Evolutionary conservation across 2,888 invertebrate genomes (phyloP).

Genomic region (Habrosyne pyritoides): DNA sequence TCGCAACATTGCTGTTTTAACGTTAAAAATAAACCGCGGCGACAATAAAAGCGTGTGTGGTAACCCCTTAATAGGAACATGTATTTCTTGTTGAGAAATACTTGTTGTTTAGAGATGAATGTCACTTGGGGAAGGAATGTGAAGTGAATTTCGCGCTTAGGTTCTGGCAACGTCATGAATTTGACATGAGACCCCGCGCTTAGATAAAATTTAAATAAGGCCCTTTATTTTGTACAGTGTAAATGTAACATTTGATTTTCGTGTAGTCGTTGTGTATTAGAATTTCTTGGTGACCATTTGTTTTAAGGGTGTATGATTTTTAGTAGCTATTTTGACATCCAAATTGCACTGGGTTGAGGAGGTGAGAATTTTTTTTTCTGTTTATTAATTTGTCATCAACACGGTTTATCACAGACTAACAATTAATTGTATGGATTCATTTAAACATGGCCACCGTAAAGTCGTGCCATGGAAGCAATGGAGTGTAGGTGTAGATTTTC

Average conservation of each 20-base stretch:
- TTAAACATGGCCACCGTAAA: too few relatives aligned
- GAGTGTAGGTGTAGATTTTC: too few relatives aligned
- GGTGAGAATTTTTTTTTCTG: too few relatives aligned
- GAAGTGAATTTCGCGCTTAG: slow-evolving; percentile 53
- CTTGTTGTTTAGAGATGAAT: slow-evolving; percentile 47
- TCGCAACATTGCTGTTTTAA: slow-evolving; percentile 4
- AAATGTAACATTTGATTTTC: neutral
- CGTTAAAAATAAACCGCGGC: slow-evolving; percentile 12
- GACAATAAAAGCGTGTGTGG: slow-evolving; percentile 24
- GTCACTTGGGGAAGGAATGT: slow-evolving; percentile 40
- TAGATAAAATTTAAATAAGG: slow-evolving; percentile 18
- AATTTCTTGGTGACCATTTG: neutral
- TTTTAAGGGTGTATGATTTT: too few relatives aligned
- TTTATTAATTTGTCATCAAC: too few relatives aligned
- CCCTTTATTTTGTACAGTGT: slow-evolving; percentile 1
- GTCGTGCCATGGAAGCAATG: too few relatives aligned
- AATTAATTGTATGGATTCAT: too few relatives aligned
- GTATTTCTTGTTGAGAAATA: slow-evolving; percentile 47
- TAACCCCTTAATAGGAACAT: slow-evolving; percentile 39
- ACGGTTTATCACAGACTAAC: too few relatives aligned
- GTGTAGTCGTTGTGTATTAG: neutral
- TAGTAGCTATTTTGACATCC: too few relatives aligned
- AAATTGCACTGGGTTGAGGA: too few relatives aligned
- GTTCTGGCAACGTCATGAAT: slow-evolving; percentile 51
- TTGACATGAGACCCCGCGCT: slow-evolving; percentile 51